phyloP scores from a whole-genome alignment of 2,888 invertebrate genomes.

The Drosophila nigricruria region DNA sequence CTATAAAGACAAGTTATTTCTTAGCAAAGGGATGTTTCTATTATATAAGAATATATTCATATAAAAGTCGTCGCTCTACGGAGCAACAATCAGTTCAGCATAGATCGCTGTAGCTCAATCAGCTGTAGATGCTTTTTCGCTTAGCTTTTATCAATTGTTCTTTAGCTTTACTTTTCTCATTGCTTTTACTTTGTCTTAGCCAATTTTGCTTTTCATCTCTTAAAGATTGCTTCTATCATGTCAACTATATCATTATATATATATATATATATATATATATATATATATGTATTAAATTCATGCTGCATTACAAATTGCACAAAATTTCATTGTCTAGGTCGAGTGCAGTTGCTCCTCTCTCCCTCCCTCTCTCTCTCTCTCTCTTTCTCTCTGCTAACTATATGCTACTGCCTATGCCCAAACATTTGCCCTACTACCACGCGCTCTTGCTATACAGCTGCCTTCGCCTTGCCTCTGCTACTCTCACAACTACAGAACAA shows the following conservation, averaged over 20 bases:
- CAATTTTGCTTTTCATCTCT: background rate
- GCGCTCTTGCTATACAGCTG: background rate
- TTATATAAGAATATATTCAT: background rate
- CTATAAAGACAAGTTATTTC: background rate
- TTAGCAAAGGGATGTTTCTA: background rate
- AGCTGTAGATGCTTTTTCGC: background rate
- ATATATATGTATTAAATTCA: background rate
- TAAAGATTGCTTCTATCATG: background rate
- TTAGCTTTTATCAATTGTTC: background rate
- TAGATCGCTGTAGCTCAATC: background rate
- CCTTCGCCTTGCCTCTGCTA: background rate
- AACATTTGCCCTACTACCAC: background rate
- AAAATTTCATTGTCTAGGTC: constrained; percentile 50
- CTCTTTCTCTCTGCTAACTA: background rate
- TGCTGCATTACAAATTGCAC: background rate
- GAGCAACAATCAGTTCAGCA: background rate
- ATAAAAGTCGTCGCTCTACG: background rate
- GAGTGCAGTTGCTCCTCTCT: constrained; percentile 4
- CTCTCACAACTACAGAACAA: constrained; percentile 35
- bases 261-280: background rate
- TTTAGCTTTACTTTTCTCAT: background rate
- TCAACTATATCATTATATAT: background rate
- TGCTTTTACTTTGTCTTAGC: background rate
- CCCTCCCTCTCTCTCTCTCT: background rate
- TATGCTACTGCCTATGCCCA: background rate